phyloP scores from a whole-genome alignment of 1,140 invertebrate genomes.

The Solenopsis fugax region DNA sequence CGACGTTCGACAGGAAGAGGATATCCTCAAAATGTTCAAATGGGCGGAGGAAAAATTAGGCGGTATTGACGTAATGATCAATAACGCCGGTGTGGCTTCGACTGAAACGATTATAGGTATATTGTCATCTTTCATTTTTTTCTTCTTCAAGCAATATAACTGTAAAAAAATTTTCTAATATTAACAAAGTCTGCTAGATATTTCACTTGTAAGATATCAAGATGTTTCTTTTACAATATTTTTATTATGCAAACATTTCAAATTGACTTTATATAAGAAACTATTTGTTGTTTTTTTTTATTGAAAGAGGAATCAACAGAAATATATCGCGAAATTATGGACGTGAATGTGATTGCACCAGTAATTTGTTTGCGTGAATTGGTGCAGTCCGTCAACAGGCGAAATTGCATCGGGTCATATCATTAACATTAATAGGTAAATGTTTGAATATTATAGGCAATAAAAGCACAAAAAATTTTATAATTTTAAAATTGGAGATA shows the following conservation, averaged over 20 bases:
- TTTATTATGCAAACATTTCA: too few species aligned
- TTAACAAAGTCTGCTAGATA: neutral
- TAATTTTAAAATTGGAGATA: too few species aligned
- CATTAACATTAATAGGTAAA: conserved; percentile 88
- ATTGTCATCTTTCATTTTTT: neutral
- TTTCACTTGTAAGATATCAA: too few species aligned
- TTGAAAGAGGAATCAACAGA: conserved; percentile 77
- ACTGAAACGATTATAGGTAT: conserved; percentile 60
- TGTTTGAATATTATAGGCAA: too few species aligned
- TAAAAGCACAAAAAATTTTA: too few species aligned
- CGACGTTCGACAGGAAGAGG: conserved; percentile 88
- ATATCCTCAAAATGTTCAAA: conserved; percentile 88
- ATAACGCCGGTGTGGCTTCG: conserved; percentile 88
- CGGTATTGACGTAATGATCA: conserved; percentile 89
- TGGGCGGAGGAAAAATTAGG: conserved; percentile 88
- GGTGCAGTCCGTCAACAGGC: conserved; percentile 84
- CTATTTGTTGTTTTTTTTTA: conserved; percentile 13
- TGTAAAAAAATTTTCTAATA: too few species aligned
- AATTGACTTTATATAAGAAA: too few species aligned
- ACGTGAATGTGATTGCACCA: conserved; percentile 90
- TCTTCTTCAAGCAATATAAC: neutral
- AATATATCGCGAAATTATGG: conserved; percentile 86
- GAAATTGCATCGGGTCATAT: conserved; percentile 86
- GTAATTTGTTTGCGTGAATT: conserved; percentile 86
- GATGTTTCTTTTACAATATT: too few species aligned